Percentiles rank a stretch among this genome's conserved stretches.
Evolutionary conservation across 2,888 invertebrate genomes (phyloP).

Genomic region (Hemicrepidius hirtus): DNA sequence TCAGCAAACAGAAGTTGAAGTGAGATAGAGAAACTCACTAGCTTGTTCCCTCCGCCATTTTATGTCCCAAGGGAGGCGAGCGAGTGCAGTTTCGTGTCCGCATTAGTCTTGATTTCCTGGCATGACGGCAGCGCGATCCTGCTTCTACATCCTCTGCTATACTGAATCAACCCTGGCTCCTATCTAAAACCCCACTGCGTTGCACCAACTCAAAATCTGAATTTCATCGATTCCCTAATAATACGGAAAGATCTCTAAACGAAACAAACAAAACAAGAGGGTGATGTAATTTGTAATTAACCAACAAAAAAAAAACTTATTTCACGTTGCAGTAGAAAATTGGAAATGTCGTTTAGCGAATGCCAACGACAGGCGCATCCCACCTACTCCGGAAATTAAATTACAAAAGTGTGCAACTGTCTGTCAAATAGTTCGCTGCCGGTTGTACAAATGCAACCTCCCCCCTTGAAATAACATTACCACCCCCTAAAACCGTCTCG

Average conservation of each 20-base stretch:
- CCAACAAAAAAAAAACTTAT: conserved; percentile 41
- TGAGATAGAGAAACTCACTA: conserved; percentile 55
- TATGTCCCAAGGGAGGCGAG: conserved; percentile 70
- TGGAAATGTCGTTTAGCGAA: conserved; percentile 63
- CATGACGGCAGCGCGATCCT: conserved; percentile 69
- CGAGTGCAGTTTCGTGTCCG: conserved; percentile 79
- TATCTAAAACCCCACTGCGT: conserved; percentile 33
- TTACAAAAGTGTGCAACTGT: conserved; percentile 63
- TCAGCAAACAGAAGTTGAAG: conserved; percentile 35
- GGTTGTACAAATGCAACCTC: conserved; percentile 14
- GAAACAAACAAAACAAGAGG: conserved; percentile 14
- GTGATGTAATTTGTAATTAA: conserved; percentile 39
- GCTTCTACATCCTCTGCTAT: conserved; percentile 49
- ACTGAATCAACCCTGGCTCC: conserved; percentile 48
- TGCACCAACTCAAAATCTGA: too few species aligned
- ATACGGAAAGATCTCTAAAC: too few species aligned
- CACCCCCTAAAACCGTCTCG: neutral
- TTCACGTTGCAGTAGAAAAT: conserved; percentile 56
- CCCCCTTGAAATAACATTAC: neutral
- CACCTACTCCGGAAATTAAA: conserved; percentile 63
- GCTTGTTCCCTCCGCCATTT: conserved; percentile 67
- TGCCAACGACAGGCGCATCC: conserved; percentile 61
- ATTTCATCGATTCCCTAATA: too few species aligned
- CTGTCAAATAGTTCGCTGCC: conserved; percentile 56
- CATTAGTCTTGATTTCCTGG: conserved; percentile 80